Base-by-base conservation (phyloP, 2,888 invertebrate species). In the Yponomeuta evonymella region DNA sequence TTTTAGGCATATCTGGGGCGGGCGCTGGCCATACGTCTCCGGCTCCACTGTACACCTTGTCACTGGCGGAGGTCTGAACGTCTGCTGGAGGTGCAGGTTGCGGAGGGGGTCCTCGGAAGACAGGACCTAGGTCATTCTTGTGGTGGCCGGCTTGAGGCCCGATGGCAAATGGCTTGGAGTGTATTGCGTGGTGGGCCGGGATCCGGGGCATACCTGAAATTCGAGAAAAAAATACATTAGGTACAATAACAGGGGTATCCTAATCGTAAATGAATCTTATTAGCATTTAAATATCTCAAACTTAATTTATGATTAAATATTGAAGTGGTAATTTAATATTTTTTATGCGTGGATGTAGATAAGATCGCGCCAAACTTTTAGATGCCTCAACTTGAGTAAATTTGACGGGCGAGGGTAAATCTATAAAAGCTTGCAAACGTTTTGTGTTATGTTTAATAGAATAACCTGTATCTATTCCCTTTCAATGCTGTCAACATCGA, bases 1-100 rank as follows among this genome's bases (percentile, higher is more conserved):
- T 98, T 87, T 98, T 97, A 0, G 98, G 98, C 97, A 97, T 97
- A 78, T 98, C 98, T 11, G 96, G 96, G 4, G 95, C 95, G 0
- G 96, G 96, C 0, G 95, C 95, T 1, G 97, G 96, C 97, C 97
- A 97, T 11, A 96, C 95, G 75, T 97, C 97, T 63, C 95, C 95
- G 51, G 94, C 94, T 58, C 91, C 91, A 63, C 89, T 90, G 81
- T 93, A 94, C 23, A 94, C 89, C 79, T 94, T 94, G 72, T 94
- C 94, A 75, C 94, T 94, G 36, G 94, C 94, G 51, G 94, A 93
- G 70, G 92, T 83, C 77, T 93, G 94, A 5, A 83, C 79, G 64
- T 94, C 93, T n/a, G 88, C 86, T 71, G 90, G 86, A 23, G 89
- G 87, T 6, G 88, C 86, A 2, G 80, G 90, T 1, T 87, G 90